phyloP scores from a whole-genome alignment of 2,113 vertebrate species.

The Psettodes erumei region DNA sequence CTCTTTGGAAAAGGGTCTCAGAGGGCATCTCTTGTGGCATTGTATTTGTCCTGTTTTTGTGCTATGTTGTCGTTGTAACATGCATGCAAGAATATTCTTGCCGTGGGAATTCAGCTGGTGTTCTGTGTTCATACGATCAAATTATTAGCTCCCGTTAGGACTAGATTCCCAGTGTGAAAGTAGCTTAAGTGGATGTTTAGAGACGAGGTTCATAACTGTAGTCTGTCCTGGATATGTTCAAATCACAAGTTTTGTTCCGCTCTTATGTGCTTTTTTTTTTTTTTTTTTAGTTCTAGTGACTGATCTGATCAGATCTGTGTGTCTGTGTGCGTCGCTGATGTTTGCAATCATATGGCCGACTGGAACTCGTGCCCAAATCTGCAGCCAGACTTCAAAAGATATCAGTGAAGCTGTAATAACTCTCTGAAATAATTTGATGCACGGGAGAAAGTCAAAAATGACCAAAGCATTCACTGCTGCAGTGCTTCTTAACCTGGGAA shows the following conservation, averaged over 20 bases:
- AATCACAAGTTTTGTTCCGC: neutral
- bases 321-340: neutral
- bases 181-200: neutral
- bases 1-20: neutral
- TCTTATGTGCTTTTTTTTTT: conserved; percentile 3
- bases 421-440: neutral
- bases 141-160: neutral
- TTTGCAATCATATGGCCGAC: conserved; percentile 26
- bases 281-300: neutral
- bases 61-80: neutral
- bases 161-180: neutral
- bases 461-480: neutral
- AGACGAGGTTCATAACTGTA: neutral
- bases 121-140: neutral
- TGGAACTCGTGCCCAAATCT: neutral
- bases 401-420: neutral
- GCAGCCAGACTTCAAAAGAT: neutral
- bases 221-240: neutral
- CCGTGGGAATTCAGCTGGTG: conserved; percentile 6
- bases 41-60: neutral
- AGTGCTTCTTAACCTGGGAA: neutral
- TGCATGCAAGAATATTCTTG: neutral
- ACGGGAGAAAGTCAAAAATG: conserved; percentile 1
- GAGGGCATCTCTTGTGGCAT: neutral
- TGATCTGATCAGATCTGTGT: conserved; percentile 23